Conservation (phyloP, 1,140 invertebrate genomes). For the Sycophaga agraensis region DNA sequence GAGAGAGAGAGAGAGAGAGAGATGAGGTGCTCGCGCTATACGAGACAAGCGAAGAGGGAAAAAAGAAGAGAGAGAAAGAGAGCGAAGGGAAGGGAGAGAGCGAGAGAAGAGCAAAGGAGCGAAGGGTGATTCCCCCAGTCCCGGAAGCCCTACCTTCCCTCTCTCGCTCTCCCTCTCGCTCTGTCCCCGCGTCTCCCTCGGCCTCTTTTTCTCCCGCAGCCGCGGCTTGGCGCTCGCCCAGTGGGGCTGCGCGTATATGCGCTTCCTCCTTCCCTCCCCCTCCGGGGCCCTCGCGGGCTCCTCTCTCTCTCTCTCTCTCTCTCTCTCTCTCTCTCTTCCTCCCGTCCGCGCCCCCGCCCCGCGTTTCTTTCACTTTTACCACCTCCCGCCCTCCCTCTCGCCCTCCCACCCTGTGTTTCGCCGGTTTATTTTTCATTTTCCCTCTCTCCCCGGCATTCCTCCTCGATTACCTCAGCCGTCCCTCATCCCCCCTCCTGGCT, state of each 20-base stretch:
- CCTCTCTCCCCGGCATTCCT: background rate
- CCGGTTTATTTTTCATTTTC: constrained; percentile 19
- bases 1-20: constrained; percentile 38
- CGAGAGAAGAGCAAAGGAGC: constrained; percentile 31
- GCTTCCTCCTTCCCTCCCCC: constrained; percentile 18
- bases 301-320: constrained; percentile 3
- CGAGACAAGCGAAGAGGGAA: too few relatives aligned
- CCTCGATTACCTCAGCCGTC: constrained; percentile 15
- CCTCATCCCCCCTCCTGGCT: constrained; percentile 28
- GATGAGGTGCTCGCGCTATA: too few relatives aligned
- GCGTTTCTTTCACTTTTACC: constrained; percentile 8
- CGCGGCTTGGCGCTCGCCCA: background rate
- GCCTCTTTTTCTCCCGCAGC: background rate
- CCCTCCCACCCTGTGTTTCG: constrained; percentile 8
- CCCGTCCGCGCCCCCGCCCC: background rate
- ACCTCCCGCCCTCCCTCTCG: constrained; percentile 18
- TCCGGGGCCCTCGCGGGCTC: too few relatives aligned
- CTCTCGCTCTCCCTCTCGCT: constrained; percentile 13
- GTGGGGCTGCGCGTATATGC: too few relatives aligned
- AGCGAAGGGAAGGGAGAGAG: constrained; percentile 25
- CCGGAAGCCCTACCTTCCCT: constrained; percentile 33
- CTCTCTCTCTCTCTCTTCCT: constrained; percentile 5
- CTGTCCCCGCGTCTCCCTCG: constrained; percentile 7
- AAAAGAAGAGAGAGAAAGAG: constrained; percentile 33
- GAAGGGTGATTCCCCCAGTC: constrained; percentile 40